Evolutionary conservation across 2,113 vertebrate genomes (phyloP).

Genomic region (Lagopus leucura): DNA sequence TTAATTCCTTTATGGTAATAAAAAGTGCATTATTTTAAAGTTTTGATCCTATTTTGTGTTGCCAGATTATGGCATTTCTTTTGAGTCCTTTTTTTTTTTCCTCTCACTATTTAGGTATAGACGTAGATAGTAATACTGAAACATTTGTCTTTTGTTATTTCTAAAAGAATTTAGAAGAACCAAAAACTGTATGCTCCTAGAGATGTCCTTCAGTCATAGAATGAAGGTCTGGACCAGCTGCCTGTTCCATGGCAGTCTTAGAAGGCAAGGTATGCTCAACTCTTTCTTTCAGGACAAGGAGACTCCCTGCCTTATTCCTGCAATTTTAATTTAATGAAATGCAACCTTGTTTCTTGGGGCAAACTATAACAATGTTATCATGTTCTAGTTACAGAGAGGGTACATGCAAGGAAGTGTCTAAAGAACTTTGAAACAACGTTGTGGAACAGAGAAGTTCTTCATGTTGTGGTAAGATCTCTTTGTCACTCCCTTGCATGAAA

Average conservation of each 20-base stretch:
- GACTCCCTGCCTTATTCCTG: background rate
- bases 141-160: background rate
- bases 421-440: background rate
- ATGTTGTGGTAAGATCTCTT: background rate
- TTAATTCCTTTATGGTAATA: conserved; percentile 3
- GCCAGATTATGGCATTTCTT: background rate
- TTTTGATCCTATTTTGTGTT: background rate
- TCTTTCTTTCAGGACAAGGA: background rate
- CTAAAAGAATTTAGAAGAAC: background rate
- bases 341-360: background rate
- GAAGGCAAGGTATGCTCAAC: background rate
- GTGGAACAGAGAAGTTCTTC: background rate
- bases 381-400: background rate
- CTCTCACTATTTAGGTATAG: background rate
- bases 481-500: background rate
- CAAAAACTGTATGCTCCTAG: background rate
- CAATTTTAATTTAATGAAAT: background rate
- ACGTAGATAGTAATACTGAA: background rate
- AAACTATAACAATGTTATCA: background rate
- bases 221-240: background rate
- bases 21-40: background rate
- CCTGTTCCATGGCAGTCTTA: background rate
- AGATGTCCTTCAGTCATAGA: background rate
- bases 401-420: background rate
- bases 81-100: background rate